Evolutionary conservation across 2,888 invertebrate genomes (phyloP).

Genomic region (Amblyjoppa proteus): DNA sequence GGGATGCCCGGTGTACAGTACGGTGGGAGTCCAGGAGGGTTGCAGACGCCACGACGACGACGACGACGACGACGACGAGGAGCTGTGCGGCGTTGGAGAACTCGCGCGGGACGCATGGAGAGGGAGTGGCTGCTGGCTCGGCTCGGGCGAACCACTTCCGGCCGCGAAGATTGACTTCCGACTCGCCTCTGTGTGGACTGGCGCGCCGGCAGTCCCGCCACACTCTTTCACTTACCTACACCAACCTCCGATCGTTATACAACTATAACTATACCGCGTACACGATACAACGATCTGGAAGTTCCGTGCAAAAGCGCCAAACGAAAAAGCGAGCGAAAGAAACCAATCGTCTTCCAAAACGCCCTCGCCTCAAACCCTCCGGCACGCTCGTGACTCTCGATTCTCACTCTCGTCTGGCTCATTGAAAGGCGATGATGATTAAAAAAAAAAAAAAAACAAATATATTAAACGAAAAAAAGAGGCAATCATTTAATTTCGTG

Average conservation of each 20-base stretch:
- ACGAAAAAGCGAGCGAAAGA: conserved; percentile 64
- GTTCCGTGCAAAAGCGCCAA: conserved; percentile 53
- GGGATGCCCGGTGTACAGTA: conserved; percentile 10
- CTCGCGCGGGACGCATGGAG: conserved; percentile 54
- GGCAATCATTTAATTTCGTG: conserved; percentile 15
- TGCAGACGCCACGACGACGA: conserved; percentile 58
- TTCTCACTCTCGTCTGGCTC: conserved; percentile 41
- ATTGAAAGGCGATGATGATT: background rate
- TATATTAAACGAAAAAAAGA: background rate
- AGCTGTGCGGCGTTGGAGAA: conserved; percentile 50
- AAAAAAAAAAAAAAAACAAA: background rate
- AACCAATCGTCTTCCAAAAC: conserved; percentile 67
- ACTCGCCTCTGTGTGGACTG: conserved; percentile 73
- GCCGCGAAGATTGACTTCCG: conserved; percentile 83
- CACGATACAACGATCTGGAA: conserved; percentile 48
- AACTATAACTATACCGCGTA: conserved; percentile 2
- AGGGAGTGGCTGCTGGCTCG: conserved; percentile 70
- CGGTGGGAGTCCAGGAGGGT: conserved; percentile 32
- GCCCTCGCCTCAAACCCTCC: conserved; percentile 47
- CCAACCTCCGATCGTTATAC: conserved; percentile 27
- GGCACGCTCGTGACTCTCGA: conserved; percentile 46
- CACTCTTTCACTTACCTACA: conserved; percentile 47
- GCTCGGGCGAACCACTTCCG: conserved; percentile 81
- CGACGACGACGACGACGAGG: conserved; percentile 2
- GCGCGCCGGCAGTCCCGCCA: conserved; percentile 60